These are phyloP conservation scores for Pogonognathellus flavescens DNA, from an alignment of 1,140 invertebrate genomes.

Conservation along the genomic window DNA sequence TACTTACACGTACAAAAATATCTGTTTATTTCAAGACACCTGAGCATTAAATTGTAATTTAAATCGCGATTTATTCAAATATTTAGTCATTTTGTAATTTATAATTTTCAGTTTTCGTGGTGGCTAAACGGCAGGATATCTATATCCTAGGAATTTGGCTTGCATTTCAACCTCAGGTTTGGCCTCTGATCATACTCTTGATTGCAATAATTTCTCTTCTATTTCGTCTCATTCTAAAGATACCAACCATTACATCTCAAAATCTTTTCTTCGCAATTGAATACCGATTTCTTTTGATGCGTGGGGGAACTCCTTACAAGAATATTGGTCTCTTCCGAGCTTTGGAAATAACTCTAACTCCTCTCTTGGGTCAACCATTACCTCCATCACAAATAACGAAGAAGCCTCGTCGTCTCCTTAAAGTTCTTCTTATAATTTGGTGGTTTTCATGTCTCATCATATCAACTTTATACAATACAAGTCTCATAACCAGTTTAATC, in stretches of 20 bases:
- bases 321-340: conserved; percentile 45
- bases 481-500: conserved; percentile 62
- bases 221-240: background rate
- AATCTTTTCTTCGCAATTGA: background rate
- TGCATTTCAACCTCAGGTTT: conserved; percentile 59
- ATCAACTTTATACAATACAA: conserved; percentile 60
- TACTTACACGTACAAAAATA: too few relatives aligned
- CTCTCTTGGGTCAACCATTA: conserved; percentile 29
- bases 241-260: background rate
- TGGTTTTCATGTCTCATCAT: conserved; percentile 61
- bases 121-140: conserved; percentile 55
- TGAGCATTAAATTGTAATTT: too few relatives aligned
- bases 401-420: conserved; percentile 49
- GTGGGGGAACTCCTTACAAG: background rate
- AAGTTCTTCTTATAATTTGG: conserved; percentile 59
- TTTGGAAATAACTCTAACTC: conserved; percentile 59
- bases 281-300: background rate
- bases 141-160: conserved; percentile 65
- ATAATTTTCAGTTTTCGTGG: conserved; percentile 59
- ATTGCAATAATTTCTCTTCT: conserved; percentile 29
- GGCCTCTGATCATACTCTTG: conserved; percentile 54
- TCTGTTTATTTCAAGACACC: too few relatives aligned
- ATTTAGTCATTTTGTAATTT: background rate
- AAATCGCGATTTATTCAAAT: background rate
- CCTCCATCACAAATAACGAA: conserved; percentile 13